phyloP scores from a whole-genome alignment of 2,888 invertebrate genomes.

The Acleris sparsana region DNA sequence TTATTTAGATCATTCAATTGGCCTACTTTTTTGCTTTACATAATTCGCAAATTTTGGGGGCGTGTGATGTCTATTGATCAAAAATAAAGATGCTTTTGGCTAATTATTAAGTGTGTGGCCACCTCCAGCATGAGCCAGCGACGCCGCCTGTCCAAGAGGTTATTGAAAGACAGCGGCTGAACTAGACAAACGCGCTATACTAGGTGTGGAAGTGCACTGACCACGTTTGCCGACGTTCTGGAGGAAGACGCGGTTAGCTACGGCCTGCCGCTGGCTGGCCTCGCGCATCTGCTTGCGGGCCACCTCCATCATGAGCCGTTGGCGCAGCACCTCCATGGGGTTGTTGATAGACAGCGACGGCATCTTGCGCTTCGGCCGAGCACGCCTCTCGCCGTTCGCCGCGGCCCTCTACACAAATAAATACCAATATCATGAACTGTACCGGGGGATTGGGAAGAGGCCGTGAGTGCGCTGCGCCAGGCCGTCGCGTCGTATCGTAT shows the following conservation, averaged over 20 bases:
- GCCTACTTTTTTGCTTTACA: too few species aligned
- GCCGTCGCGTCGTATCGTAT: too few species aligned
- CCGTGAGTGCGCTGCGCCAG: too few species aligned
- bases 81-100: too few species aligned
- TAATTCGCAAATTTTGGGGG: too few species aligned
- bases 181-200: too few species aligned
- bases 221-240: conserved; percentile 91
- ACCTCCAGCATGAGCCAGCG: conserved; percentile 84
- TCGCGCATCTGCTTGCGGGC: conserved; percentile 92
- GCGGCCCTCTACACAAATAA: conserved; percentile 53
- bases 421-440: too few species aligned
- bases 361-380: conserved; percentile 84
- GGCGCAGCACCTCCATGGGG: conserved; percentile 93
- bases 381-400: conserved; percentile 61
- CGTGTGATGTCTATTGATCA: too few species aligned
- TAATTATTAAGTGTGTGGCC: too few species aligned
- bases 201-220: conserved; percentile 38
- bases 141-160: conserved; percentile 92
- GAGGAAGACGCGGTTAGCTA: conserved; percentile 89
- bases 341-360: conserved; percentile 93
- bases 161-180: too few species aligned
- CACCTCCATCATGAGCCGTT: conserved; percentile 91
- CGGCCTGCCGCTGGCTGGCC: conserved; percentile 86
- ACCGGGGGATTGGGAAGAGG: too few species aligned
- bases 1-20: too few species aligned